phyloP scores from a whole-genome alignment of 2,797 vertebrate genomes.

The Leptoclinus maculatus region DNA sequence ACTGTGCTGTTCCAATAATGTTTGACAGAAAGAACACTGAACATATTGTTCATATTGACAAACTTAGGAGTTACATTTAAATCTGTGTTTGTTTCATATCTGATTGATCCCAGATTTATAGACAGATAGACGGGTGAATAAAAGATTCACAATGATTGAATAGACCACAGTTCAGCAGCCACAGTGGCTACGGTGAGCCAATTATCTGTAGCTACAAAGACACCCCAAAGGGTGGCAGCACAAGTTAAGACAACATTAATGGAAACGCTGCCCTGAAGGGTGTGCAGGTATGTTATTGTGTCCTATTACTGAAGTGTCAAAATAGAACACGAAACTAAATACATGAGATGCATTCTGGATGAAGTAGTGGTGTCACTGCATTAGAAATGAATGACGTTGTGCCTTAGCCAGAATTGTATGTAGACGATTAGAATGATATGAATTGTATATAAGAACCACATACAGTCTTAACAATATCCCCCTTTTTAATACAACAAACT shows the following conservation, averaged over 20 bases:
- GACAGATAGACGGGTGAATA: neutral
- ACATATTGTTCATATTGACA: neutral
- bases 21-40: neutral
- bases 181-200: neutral
- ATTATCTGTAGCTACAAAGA: slow-evolving; percentile 24
- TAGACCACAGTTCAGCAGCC: neutral
- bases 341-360: neutral
- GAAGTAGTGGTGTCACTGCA: neutral
- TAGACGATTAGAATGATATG: neutral
- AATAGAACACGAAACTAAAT: neutral
- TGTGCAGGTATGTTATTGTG: neutral
- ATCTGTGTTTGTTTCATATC: neutral
- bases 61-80: neutral
- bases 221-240: slow-evolving; percentile 61
- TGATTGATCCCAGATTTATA: neutral
- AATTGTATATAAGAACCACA: neutral
- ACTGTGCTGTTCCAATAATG: neutral
- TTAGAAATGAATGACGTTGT: neutral
- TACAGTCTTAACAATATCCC: neutral
- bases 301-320: neutral
- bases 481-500: neutral
- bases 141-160: neutral
- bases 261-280: neutral
- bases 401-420: neutral
- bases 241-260: neutral